A percentile compares a stretch with the other conserved stretches of the same genome.
Evolutionary conservation across 2,113 vertebrate genomes (phyloP).

Genomic region (Entelurus aequoreus): DNA sequence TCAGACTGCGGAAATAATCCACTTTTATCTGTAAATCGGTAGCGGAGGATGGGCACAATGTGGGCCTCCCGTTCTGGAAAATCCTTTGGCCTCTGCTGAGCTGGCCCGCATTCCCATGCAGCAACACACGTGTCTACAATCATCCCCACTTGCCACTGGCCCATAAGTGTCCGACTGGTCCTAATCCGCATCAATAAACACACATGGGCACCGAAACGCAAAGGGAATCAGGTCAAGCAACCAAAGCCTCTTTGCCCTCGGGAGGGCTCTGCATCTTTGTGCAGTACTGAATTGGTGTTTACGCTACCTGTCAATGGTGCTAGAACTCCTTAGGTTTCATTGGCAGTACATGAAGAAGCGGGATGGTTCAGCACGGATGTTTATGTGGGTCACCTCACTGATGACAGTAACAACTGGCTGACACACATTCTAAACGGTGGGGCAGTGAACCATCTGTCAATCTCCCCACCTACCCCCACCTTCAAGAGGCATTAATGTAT

Average conservation of each 20-base stretch:
- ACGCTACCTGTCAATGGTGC: slow-evolving; percentile 12
- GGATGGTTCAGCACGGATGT: slow-evolving; percentile 9
- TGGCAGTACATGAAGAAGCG: too few species aligned
- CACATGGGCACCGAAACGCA: slow-evolving; percentile 27
- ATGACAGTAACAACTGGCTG: slow-evolving; percentile 25
- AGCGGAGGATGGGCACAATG: slow-evolving; percentile 31
- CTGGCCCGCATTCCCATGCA: slow-evolving; percentile 49
- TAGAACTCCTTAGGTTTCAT: slow-evolving; percentile 32
- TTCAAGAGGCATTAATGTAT: slow-evolving; percentile 1
- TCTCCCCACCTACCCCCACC: slow-evolving; percentile 28
- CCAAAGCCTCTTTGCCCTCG: slow-evolving; percentile 53
- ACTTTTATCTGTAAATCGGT: slow-evolving; percentile 9
- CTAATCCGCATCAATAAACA: slow-evolving; percentile 57
- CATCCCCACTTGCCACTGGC: slow-evolving; percentile 21
- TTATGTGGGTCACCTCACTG: slow-evolving; percentile 29
- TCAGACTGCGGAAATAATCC: slow-evolving; percentile 28
- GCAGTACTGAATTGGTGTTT: slow-evolving; percentile 29
- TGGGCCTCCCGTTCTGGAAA: slow-evolving; percentile 19
- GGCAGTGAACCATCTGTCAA: slow-evolving; percentile 59
- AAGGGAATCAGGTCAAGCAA: slow-evolving; percentile 62
- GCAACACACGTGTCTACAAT: slow-evolving; percentile 33
- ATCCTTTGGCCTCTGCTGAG: slow-evolving; percentile 14
- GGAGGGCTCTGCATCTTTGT: slow-evolving; percentile 31
- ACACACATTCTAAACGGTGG: slow-evolving; percentile 50
- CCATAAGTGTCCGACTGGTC: slow-evolving; percentile 26